Evolutionary conservation across 2,888 invertebrate species (phyloP), one percentile per base, ranked within the genome.

Genomic region (Drosophila conformis): DNA sequence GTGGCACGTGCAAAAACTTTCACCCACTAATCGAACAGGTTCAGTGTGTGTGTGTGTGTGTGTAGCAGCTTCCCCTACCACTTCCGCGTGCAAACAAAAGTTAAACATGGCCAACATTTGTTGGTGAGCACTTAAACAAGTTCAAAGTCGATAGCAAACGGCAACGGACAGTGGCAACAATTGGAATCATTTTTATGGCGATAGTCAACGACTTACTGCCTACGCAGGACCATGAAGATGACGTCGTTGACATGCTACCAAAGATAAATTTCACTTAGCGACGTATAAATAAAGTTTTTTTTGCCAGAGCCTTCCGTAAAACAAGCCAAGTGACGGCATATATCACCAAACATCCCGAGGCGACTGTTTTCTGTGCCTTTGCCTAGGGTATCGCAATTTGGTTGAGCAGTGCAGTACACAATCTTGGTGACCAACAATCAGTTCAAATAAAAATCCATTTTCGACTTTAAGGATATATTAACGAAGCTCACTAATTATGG

Each of bases 241-340:
- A 10, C 72, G 66, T 64, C 83, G 87, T 69, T 86, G 87, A 85
- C 87, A 82, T 84, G 80, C 82, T 76, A 49, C 72, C 72, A 71
- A 81, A 72, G 87, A 90, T 89, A 87, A 90, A 87, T 90, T 87
- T 87, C 88, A 87, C 88, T 87, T 89, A 87, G 88, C 80, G 61
- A 77, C 76, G 75, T 73, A 86, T 86, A 90, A 84, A 84, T 75
- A 90, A 90, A 76, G 79, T 90, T 84, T 76, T 38, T 46, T 46
- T 86, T 65, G 82, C 84, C 79, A 40, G 27, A 21, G 29, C 18
- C 38, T 59, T 38, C 36, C 38, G 67, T 64, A 42, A 60, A 57
- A 62, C 73, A 63, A 66, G 40, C 42, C 48, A 67, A 82, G 71
- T 80, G 90, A 78, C 73, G 81, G 49, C 74, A 68, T 69, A 65